These are phyloP conservation scores for Heterohyrax brucei DNA, from an alignment of 2,797 vertebrate species.

Conservation along the genomic window DNA sequence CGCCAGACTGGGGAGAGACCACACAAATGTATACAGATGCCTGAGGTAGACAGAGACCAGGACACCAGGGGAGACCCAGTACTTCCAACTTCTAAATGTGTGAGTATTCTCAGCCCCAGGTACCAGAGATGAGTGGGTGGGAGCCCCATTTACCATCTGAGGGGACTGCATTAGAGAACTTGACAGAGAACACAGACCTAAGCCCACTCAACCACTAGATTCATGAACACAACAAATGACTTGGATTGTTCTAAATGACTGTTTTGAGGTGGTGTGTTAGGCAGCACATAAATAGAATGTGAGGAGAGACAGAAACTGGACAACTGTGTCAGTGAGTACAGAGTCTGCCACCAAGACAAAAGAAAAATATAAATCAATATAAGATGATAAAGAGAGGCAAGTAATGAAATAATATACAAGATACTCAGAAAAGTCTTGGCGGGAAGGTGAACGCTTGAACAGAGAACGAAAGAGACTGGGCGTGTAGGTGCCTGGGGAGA, in stretches of 20 bases:
- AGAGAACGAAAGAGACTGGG: background rate
- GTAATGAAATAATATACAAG: background rate
- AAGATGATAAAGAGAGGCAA: background rate
- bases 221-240: background rate
- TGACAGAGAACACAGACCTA: background rate
- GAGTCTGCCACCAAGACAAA: background rate
- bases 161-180: background rate
- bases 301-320: background rate
- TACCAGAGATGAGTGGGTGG: background rate
- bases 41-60: too few relatives aligned
- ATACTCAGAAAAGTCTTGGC: background rate
- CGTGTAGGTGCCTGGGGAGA: background rate
- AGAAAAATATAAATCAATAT: background rate
- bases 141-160: background rate
- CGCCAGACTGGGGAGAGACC: background rate
- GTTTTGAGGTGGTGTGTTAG: background rate
- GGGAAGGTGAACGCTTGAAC: background rate
- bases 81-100: background rate
- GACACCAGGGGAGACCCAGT: rapidly evolving
- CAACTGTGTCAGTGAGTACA: background rate
- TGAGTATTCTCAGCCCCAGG: background rate
- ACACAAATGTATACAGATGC: background rate
- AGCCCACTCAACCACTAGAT: background rate
- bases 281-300: background rate
- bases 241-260: background rate